phyloP scores from a whole-genome alignment of 1,140 invertebrate species.

The Drosophila nannoptera region DNA sequence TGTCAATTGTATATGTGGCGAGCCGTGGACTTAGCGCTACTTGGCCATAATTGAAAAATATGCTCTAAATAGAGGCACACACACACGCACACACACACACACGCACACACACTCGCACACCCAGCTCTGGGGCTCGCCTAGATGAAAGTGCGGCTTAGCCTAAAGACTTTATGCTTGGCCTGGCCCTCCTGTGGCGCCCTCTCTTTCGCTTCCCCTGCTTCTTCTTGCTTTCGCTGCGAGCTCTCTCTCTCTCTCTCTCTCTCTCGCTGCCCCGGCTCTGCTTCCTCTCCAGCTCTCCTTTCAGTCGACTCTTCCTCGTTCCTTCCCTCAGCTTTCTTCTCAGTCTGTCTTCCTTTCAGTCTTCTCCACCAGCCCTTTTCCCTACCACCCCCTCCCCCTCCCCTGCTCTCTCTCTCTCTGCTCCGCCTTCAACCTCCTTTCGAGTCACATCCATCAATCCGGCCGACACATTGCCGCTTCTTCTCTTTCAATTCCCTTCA shows the following conservation, averaged over 20 bases:
- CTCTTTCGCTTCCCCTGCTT: neutral
- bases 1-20: slow-evolving; percentile 63
- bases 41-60: slow-evolving; percentile 66
- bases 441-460: neutral
- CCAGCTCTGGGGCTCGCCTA: slow-evolving; percentile 1
- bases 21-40: slow-evolving; percentile 30
- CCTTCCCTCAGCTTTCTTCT: neutral
- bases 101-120: neutral
- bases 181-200: neutral
- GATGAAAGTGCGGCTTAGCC: slow-evolving; percentile 73
- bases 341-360: neutral
- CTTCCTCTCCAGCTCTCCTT: neutral
- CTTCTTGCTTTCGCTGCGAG: neutral
- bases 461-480: neutral
- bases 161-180: slow-evolving; percentile 8
- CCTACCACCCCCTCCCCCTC: neutral
- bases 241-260: no score
- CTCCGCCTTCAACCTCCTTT: neutral
- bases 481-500: no score
- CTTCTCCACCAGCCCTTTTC: neutral
- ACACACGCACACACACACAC: slow-evolving; percentile 2
- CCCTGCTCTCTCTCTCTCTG: no score
- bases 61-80: slow-evolving; percentile 24
- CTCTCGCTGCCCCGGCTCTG: neutral
- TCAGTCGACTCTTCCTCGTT: neutral